These are phyloP conservation scores for Sinocyclocheilus maitianheensis DNA, from an alignment of 2,113 vertebrate species.

Conservation along the genomic window DNA sequence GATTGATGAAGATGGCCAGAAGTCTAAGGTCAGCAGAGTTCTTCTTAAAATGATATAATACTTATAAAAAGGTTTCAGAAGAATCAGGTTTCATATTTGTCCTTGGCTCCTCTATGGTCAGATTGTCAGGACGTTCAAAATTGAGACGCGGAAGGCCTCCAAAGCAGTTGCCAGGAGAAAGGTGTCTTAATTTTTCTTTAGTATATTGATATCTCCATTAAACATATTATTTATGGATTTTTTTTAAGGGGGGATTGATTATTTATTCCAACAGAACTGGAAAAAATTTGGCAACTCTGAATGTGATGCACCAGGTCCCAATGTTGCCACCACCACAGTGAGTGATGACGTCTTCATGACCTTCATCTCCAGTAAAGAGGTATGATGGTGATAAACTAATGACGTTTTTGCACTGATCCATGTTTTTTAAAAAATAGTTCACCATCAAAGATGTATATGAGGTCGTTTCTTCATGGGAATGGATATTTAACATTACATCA, in stretches of 20 bases:
- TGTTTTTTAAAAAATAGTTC: not conserved
- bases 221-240: not conserved
- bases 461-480: too few relatives aligned
- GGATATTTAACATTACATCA: too few relatives aligned
- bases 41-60: too few relatives aligned
- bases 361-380: constrained; percentile 97
- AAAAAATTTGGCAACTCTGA: constrained; percentile 97
- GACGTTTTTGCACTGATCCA: not conserved
- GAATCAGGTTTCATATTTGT: not conserved
- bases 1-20: constrained; percentile 90
- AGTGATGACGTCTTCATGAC: constrained; percentile 97
- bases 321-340: constrained; percentile 94
- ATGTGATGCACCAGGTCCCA: constrained; percentile 88
- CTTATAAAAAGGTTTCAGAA: not conserved
- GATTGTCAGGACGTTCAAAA: constrained; percentile 94
- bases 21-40: constrained; percentile 81
- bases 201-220: not conserved
- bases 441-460: too few relatives aligned
- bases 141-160: constrained; percentile 93
- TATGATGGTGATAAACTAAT: constrained; percentile 42
- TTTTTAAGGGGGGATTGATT: not conserved
- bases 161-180: constrained; percentile 94
- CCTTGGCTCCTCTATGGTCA: constrained; percentile 50
- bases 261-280: constrained; percentile 83
- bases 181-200: constrained; percentile 67